phyloP scores from a whole-genome alignment of 2,797 vertebrate genomes.

The Gephyroberyx darwinii region DNA sequence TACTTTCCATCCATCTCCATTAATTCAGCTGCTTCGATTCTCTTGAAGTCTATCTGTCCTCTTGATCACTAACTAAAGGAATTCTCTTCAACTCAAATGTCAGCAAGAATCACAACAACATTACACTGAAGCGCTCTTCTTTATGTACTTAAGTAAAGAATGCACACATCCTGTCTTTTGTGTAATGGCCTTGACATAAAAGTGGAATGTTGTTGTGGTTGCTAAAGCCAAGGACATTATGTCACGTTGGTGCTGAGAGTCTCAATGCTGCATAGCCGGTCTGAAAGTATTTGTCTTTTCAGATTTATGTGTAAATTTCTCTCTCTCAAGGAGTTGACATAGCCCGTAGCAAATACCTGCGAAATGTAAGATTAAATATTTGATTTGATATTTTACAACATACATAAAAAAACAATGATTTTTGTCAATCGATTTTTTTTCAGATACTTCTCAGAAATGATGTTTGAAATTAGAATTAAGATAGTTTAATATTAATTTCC shows the following conservation, averaged over 20 bases:
- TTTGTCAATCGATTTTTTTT: too few relatives aligned
- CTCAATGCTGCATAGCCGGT: conserved; percentile 17
- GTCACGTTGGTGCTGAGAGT: conserved; percentile 5
- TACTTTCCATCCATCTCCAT: conserved; percentile 41
- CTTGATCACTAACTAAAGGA: conserved; percentile 18
- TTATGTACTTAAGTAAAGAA: background rate
- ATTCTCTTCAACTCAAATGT: background rate
- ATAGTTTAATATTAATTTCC: too few relatives aligned
- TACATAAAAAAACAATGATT: too few relatives aligned
- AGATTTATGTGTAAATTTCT: background rate
- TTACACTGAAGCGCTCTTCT: background rate
- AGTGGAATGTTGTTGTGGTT: conserved; percentile 24
- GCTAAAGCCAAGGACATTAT: conserved; percentile 12
- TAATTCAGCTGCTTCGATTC: conserved; percentile 9
- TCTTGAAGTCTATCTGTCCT: conserved; percentile 4
- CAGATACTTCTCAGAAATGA: too few relatives aligned
- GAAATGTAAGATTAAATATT: background rate
- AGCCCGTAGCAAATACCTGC: background rate
- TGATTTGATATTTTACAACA: too few relatives aligned
- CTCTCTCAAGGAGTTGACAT: background rate
- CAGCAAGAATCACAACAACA: background rate
- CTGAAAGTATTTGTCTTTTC: conserved; percentile 6
- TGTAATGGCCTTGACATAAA: conserved; percentile 34
- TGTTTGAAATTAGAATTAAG: too few relatives aligned
- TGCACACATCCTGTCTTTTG: conserved; percentile 13